Percentiles rank a stretch among this genome's conserved stretches.
phyloP scores from a whole-genome alignment of 2,888 invertebrate genomes.

The Coecobrya sp. region DNA sequence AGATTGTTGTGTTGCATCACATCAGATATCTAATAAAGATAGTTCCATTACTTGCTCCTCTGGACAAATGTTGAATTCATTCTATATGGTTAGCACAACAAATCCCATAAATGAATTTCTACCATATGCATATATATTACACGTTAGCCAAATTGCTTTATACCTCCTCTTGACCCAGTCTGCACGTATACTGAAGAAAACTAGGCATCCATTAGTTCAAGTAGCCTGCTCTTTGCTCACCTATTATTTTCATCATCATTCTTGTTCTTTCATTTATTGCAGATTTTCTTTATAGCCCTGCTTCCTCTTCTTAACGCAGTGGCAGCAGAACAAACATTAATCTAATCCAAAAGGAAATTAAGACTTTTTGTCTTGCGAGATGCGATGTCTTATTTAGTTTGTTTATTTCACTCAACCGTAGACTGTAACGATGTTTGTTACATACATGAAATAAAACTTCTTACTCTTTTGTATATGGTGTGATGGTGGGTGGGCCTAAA shows the following conservation, averaged over 20 bases:
- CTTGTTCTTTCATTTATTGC: constrained; percentile 33
- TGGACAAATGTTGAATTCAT: too few species aligned
- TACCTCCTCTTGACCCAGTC: background rate
- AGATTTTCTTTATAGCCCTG: constrained; percentile 30
- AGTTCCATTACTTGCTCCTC: too few species aligned
- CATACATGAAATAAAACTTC: background rate
- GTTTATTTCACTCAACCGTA: background rate
- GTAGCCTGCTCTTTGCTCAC: constrained; percentile 33
- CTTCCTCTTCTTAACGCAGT: constrained; percentile 35
- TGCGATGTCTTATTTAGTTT: constrained; percentile 56
- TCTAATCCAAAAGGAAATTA: constrained; percentile 73
- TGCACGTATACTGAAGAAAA: background rate
- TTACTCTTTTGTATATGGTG: constrained; percentile 26
- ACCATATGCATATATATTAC: too few species aligned
- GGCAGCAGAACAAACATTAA: constrained; percentile 60
- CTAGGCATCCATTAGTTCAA: constrained; percentile 51
- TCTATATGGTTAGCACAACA: too few species aligned
- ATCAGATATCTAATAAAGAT: too few species aligned
- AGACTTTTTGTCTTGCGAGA: constrained; percentile 61
- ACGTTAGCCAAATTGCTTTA: too few species aligned
- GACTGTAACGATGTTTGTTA: background rate
- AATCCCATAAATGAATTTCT: too few species aligned
- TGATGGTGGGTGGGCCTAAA: constrained; percentile 70
- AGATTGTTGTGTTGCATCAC: too few species aligned
- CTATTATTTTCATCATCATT: constrained; percentile 49